Percentiles rank a stretch among this genome's conserved stretches.
These are phyloP conservation scores for Micromys minutus DNA, from an alignment of 2,113 vertebrate genomes.

Conservation along the genomic window DNA sequence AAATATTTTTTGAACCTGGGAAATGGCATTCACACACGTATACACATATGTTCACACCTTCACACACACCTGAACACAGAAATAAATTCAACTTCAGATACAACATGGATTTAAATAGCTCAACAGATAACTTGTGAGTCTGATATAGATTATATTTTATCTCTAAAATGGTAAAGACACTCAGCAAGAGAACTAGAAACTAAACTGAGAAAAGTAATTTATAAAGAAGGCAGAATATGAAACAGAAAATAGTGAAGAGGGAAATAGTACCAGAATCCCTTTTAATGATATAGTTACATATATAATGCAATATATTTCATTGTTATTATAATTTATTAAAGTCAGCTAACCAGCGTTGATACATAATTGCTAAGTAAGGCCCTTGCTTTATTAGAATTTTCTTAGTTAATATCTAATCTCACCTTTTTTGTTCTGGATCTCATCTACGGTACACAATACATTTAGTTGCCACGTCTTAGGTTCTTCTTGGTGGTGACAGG, in stretches of 20 bases:
- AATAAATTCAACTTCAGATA: neutral
- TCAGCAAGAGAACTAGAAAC: neutral
- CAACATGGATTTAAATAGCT: neutral
- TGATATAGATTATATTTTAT: neutral
- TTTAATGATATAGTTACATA: neutral
- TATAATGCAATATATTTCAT: neutral
- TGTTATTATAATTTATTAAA: neutral
- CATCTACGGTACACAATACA: neutral
- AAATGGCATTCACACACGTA: neutral
- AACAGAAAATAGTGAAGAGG: neutral
- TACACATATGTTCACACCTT: neutral
- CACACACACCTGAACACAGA: neutral
- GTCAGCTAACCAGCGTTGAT: neutral
- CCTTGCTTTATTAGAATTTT: neutral
- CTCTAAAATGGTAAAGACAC: neutral
- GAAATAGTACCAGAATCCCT: neutral
- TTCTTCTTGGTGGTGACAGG: neutral
- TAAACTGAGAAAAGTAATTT: conserved; percentile 29
- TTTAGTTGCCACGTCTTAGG: neutral
- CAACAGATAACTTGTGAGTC: neutral
- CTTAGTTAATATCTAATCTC: neutral
- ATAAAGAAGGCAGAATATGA: neutral
- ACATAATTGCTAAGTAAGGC: neutral
- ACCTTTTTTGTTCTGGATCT: neutral
- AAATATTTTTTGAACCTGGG: neutral